These are phyloP conservation scores for Sycophaga agraensis DNA, from an alignment of 1,140 invertebrate genomes.

Conservation along the genomic window DNA sequence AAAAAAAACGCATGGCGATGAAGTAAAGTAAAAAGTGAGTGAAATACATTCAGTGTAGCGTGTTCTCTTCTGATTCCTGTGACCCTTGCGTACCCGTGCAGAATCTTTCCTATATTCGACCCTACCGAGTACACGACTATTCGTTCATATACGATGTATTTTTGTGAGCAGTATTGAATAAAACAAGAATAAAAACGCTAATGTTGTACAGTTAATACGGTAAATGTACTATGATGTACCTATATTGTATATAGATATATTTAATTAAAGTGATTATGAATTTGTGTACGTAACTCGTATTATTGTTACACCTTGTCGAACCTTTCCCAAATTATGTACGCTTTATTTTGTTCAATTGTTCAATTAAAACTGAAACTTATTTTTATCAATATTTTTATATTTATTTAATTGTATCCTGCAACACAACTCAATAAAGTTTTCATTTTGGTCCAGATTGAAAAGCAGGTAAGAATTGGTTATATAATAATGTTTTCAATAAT, in stretches of 20 bases:
- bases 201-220: conserved; percentile 52
- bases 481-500: too few species aligned
- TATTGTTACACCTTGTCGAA: neutral
- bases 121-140: conserved; percentile 9
- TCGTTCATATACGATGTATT: conserved; percentile 39
- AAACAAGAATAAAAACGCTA: conserved; percentile 39
- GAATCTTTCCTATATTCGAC: conserved; percentile 19
- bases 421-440: too few species aligned
- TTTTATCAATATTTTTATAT: too few species aligned
- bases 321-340: too few species aligned
- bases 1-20: neutral
- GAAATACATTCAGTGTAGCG: conserved; percentile 10
- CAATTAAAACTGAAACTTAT: too few species aligned
- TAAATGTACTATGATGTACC: conserved; percentile 55
- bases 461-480: too few species aligned
- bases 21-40: neutral
- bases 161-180: conserved; percentile 53
- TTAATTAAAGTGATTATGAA: conserved; percentile 56
- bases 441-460: too few species aligned
- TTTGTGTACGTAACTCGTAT: conserved; percentile 44
- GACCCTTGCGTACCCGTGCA: neutral
- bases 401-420: too few species aligned
- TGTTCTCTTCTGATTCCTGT: neutral
- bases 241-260: conserved; percentile 58
- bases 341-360: too few species aligned